phyloP scores from a whole-genome alignment of 2,113 vertebrate species.

The Cnemophilus loriae region DNA sequence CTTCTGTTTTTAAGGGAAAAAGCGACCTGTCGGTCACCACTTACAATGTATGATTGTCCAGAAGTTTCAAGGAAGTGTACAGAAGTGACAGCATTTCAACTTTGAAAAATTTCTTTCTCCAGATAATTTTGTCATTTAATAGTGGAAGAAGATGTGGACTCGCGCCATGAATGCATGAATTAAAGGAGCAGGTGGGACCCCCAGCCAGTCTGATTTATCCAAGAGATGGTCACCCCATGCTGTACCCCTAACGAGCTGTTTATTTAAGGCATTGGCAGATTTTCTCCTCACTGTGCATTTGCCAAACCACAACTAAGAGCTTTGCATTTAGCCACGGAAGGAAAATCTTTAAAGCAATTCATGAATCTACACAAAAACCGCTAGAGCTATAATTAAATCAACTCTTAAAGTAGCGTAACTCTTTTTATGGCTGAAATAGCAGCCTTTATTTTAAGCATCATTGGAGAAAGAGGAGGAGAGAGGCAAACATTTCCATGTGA shows the following conservation, averaged over 20 bases:
- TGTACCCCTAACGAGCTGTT: not conserved
- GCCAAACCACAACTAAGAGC: not conserved
- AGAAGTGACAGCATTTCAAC: not conserved
- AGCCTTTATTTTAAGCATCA: not conserved
- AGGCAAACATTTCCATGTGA: not conserved
- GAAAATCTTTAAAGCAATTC: not conserved
- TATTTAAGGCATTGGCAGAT: not conserved
- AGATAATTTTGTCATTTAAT: not conserved
- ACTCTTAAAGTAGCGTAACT: not conserved
- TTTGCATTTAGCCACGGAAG: not conserved
- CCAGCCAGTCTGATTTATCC: not conserved
- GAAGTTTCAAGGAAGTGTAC: not conserved
- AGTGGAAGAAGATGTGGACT: not conserved
- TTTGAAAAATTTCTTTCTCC: not conserved
- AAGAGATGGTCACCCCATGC: not conserved
- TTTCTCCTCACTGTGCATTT: fast-evolving
- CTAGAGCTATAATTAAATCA: not conserved
- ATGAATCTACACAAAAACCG: not conserved
- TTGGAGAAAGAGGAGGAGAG: not conserved
- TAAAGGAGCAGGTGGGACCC: not conserved
- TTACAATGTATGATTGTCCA: not conserved
- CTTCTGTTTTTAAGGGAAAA: not conserved
- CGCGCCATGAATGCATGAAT: fast-evolving
- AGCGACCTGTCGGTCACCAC: not conserved
- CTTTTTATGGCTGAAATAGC: not conserved